These are phyloP conservation scores for Panurus biarmicus DNA, from an alignment of 2,113 vertebrate species.

Conservation along the genomic window DNA sequence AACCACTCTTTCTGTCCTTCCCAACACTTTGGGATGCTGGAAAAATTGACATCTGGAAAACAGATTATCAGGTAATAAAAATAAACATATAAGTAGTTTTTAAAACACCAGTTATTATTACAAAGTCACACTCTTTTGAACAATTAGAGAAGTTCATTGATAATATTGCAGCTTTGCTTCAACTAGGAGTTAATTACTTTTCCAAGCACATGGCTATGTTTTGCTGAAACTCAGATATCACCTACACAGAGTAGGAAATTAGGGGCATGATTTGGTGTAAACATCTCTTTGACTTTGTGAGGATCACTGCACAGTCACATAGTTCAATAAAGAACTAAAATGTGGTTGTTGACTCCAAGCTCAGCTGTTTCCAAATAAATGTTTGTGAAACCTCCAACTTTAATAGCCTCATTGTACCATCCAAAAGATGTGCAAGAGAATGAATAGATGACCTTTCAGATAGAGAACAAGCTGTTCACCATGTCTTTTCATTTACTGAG, in stretches of 20 bases:
- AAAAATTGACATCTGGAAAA: neutral
- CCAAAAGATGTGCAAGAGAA: neutral
- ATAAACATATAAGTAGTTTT: neutral
- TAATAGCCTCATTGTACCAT: neutral
- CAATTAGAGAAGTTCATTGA: neutral
- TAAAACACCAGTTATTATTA: neutral
- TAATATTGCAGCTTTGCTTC: neutral
- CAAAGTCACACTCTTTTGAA: neutral
- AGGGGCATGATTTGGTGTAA: neutral
- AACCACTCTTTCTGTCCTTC: neutral
- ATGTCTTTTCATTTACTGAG: slow-evolving; percentile 27
- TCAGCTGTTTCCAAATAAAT: slow-evolving; percentile 19
- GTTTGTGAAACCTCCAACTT: slow-evolving; percentile 16
- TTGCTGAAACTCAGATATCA: neutral
- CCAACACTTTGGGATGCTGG: neutral
- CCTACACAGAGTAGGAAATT: neutral
- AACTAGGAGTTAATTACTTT: neutral
- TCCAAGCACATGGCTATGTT: neutral
- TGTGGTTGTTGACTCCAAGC: neutral
- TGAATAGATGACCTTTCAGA: slow-evolving; percentile 27
- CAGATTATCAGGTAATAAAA: neutral
- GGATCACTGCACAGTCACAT: neutral
- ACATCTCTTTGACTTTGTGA: neutral
- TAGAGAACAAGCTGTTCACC: slow-evolving; percentile 12
- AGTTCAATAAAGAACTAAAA: neutral